Conservation (phyloP, 1,140 invertebrate species). For the Sipha flava region DNA sequence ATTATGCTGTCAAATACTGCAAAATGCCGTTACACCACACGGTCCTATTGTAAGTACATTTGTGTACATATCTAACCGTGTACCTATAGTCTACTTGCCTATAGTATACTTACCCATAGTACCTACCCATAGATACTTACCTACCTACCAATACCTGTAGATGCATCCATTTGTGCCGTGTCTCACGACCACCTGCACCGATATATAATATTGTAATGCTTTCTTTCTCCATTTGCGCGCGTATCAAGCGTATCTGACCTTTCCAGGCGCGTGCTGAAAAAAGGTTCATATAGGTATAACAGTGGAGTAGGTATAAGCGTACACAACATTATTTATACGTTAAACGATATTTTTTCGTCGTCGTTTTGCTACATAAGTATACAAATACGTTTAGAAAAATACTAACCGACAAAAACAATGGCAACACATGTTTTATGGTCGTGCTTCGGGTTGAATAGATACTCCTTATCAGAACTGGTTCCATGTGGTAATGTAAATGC, state of each 20-base stretch:
- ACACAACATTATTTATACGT: neutral
- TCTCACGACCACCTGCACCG: neutral
- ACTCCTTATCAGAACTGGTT: slow-evolving; percentile 15
- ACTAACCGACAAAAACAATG: slow-evolving; percentile 6
- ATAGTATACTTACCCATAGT: too few species aligned
- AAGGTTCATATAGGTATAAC: neutral
- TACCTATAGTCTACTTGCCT: too few species aligned
- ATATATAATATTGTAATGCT: neutral
- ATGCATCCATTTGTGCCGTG: neutral
- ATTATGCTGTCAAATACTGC: too few species aligned
- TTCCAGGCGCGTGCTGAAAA: neutral
- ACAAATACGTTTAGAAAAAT: too few species aligned
- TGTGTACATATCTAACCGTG: too few species aligned
- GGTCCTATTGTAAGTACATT: too few species aligned
- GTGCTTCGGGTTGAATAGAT: neutral
- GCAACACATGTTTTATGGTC: slow-evolving; percentile 15
- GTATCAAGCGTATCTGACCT: slow-evolving; percentile 4
- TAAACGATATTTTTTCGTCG: slow-evolving; percentile 1
- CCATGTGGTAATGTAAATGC: slow-evolving; percentile 10
- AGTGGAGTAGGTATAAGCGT: too few species aligned
- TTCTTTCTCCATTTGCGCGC: neutral
- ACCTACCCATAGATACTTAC: neutral
- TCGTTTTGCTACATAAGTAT: too few species aligned
- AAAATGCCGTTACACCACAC: too few species aligned
- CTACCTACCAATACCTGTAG: neutral